Evolutionary conservation across 2,113 vertebrate species (phyloP).

Genomic region (Nycticebus coucang): DNA sequence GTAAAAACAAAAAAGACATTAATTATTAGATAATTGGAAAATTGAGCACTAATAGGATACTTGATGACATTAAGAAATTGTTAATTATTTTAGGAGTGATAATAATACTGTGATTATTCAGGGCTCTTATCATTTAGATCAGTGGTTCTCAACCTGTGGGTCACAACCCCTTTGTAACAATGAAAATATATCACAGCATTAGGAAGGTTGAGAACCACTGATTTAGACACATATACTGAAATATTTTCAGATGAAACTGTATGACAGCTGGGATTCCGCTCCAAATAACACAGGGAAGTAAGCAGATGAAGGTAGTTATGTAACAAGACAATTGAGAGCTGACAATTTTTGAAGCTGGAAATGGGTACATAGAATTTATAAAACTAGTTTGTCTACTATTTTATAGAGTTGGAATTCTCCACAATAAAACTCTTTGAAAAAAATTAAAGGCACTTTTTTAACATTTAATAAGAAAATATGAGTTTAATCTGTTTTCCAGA

Average conservation of each 20-base stretch:
- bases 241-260: not conserved
- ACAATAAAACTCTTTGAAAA: not conserved
- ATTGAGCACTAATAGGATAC: not conserved
- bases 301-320: not conserved
- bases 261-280: not conserved
- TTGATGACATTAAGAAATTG: not conserved
- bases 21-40: not conserved
- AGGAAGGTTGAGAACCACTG: no score
- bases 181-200: no score
- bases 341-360: conserved; percentile 2
- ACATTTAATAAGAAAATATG: not conserved
- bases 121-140: not conserved
- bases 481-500: conserved; percentile 37
- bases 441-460: not conserved
- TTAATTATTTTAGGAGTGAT: not conserved
- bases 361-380: not conserved
- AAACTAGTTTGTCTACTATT: not conserved
- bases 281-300: not conserved
- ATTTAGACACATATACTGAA: conserved; percentile 16
- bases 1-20: not conserved
- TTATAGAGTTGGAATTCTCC: not conserved
- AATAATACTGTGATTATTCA: not conserved
- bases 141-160: no score
- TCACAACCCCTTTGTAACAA: no score
- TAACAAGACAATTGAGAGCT: not conserved